Evolutionary conservation across 2,797 vertebrate genomes (phyloP).

Genomic region (Delichon dasypus): DNA sequence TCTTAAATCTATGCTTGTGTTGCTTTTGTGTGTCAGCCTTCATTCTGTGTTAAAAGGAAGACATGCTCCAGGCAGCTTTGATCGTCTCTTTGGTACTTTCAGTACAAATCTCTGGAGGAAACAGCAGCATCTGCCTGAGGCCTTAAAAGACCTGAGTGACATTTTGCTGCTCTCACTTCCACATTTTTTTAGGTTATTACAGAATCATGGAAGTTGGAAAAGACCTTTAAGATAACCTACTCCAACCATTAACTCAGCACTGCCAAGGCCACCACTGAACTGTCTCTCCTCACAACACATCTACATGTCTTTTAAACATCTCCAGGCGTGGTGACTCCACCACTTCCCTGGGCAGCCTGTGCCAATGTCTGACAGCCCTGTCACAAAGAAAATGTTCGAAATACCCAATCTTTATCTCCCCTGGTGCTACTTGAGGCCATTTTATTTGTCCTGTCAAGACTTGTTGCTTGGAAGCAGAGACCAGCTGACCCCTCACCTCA

Average conservation of each 20-base stretch:
- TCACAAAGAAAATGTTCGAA: fast-evolving
- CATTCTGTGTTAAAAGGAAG: background rate
- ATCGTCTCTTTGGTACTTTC: background rate
- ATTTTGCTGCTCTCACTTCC: background rate
- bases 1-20: background rate
- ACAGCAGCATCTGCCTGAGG: background rate
- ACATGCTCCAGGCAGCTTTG: background rate
- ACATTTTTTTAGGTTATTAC: background rate
- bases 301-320: fast-evolving
- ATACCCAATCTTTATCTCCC: fast-evolving
- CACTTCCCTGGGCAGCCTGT: background rate
- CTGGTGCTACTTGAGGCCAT: background rate
- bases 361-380: background rate
- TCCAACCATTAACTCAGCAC: background rate
- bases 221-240: background rate
- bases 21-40: background rate
- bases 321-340: background rate
- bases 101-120: background rate
- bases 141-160: background rate
- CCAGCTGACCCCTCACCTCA: fast-evolving
- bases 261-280: background rate
- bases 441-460: background rate
- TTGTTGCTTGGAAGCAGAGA: background rate
- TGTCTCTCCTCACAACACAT: fast-evolving
- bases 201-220: background rate